phyloP scores from a whole-genome alignment of 2,888 invertebrate genomes.

The Platycheirus rosarum region DNA sequence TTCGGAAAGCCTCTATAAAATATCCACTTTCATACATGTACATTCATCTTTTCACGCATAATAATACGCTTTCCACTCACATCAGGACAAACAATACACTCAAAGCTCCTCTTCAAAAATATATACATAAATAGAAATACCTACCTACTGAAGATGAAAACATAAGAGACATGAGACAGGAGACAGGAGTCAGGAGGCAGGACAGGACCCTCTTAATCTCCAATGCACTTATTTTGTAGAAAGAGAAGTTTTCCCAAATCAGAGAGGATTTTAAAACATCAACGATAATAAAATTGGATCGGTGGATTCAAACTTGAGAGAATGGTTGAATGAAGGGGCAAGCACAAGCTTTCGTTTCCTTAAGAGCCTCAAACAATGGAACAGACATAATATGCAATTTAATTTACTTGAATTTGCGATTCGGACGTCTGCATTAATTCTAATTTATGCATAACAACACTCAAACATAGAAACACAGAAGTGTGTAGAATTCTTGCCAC shows the following conservation, averaged over 20 bases:
- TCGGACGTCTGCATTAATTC: constrained; percentile 78
- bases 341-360: constrained; percentile 63
- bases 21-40: constrained; percentile 52
- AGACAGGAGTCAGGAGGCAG: constrained; percentile 16
- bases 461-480: constrained; percentile 76
- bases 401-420: constrained; percentile 77
- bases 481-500: constrained; percentile 30
- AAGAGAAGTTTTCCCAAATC: constrained; percentile 54
- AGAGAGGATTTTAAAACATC: constrained; percentile 58
- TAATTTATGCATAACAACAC: constrained; percentile 78
- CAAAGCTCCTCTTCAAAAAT: constrained; percentile 47
- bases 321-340: constrained; percentile 14
- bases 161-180: no score
- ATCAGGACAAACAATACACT: constrained; percentile 23
- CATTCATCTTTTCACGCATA: constrained; percentile 60
- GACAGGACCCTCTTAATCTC: constrained; percentile 69
- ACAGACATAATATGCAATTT: constrained; percentile 76
- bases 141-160: constrained; percentile 40
- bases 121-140: no score
- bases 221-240: constrained; percentile 65
- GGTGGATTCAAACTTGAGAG: no score
- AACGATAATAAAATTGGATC: constrained; percentile 14
- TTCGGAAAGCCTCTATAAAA: constrained; percentile 52
- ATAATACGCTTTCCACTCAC: constrained; percentile 62
- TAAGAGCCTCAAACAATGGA: constrained; percentile 69